Base-by-base conservation (phyloP, 2,797 vertebrate genomes). In the Lithobates sylvaticus region DNA sequence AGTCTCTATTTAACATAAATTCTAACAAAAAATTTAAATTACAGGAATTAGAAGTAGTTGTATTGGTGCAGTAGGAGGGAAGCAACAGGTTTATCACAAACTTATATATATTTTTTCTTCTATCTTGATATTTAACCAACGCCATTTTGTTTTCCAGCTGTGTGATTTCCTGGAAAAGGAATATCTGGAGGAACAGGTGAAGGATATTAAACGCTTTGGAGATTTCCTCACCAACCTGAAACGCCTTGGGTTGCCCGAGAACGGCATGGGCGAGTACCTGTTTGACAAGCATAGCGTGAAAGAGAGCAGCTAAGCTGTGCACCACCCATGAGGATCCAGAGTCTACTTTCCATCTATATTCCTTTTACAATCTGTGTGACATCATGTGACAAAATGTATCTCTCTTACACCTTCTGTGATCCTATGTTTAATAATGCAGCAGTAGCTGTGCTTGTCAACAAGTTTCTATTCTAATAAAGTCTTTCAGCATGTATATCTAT, bases 241-340 rank as follows among this genome's bases (percentile, higher is more conserved):
- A 65, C 89, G 74, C 78, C 82, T 89, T 81, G 84, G 84, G 47
- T 84, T 87, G 26, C 86, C 88, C 44, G 81, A 85, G 50, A 83
- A 86, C 32, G 89, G 89, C 29, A 50, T 86, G 73, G 88, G 89
- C 64, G 89, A 90, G 82, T 88, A 90, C 81, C 88, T 90, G 21
- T 90, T 90, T 23, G 84, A 90, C 78, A 89, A 90, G 84, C 76
- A 82, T 64, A 86, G 77, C 81, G 64, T 87, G 86, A 81, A 76
- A 44, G 76, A 87, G 70, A 87, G 86, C 76, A 86, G 68, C 54
- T 87, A 83, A 87, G 39, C 78, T 12, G 36, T 54, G 47, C 47
- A n/a, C 70, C 42, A n/a, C 39, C 10, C 29, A 16, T 26, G 32
- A 42, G 69, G 34, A 78, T 36, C 32, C 76, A 39, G 50, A 79